A percentile compares a stretch with the other conserved stretches of the same genome.
These are phyloP conservation scores for Eublepharis macularius DNA, from an alignment of 2,113 vertebrate species.

Conservation along the genomic window DNA sequence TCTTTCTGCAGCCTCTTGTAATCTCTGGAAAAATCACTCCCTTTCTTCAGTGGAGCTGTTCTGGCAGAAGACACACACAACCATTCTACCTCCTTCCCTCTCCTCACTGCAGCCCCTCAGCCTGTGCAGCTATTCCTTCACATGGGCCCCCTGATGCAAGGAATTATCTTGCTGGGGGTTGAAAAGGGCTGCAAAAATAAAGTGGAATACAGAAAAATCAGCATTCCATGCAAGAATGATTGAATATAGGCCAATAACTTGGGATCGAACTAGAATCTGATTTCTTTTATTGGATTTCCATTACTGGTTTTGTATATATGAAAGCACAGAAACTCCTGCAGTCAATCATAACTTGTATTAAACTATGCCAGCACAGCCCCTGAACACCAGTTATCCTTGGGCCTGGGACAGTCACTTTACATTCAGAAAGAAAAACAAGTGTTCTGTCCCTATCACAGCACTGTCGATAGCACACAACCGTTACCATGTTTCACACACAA, in stretches of 20 bases:
- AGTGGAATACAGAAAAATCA: not conserved
- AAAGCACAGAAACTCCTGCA: not conserved
- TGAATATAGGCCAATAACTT: not conserved
- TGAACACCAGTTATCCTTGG: not conserved
- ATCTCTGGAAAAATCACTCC: no score
- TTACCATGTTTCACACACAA: not conserved
- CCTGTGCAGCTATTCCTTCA: no score
- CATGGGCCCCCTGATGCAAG: no score
- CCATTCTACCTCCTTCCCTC: no score
- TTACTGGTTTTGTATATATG: not conserved
- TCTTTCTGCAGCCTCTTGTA: no score
- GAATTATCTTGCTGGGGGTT: no score
- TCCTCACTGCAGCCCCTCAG: no score
- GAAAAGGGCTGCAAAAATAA: no score
- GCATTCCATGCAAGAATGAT: not conserved
- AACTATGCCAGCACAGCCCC: not conserved
- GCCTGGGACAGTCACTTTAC: fast-evolving
- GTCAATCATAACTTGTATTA: not conserved
- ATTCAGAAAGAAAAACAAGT: not conserved
- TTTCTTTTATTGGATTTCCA: not conserved
- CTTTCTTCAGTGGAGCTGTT: no score
- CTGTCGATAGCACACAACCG: not conserved
- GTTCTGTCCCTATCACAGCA: not conserved
- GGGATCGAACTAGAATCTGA: not conserved
- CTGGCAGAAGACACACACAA: no score